A percentile compares a stretch with the other conserved stretches of the same genome.
Conservation (phyloP, 2,888 invertebrate species). For the Parnassius apollo region DNA sequence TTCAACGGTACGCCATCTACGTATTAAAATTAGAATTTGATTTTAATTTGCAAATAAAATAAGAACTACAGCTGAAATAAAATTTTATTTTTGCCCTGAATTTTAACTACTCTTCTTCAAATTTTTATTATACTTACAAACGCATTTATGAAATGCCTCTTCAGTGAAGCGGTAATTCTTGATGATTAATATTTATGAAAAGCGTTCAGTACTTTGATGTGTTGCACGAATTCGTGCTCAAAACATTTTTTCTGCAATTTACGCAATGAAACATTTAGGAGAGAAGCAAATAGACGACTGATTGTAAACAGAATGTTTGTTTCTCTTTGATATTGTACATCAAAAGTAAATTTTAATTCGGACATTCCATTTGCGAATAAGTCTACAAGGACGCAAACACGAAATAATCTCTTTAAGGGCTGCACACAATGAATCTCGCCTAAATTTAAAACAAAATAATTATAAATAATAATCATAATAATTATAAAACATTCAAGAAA, state of each 20-base stretch:
- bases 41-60: too few species aligned
- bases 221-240: not conserved
- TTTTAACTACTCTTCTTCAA: too few species aligned
- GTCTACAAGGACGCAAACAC: slow-evolving; percentile 23
- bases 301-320: slow-evolving; percentile 31
- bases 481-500: too few species aligned
- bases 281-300: slow-evolving; percentile 2
- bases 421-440: not conserved
- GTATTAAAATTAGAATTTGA: too few species aligned
- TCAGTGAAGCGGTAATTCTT: not conserved
- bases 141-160: not conserved
- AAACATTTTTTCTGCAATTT: not conserved
- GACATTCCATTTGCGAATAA: slow-evolving; percentile 34
- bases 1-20: too few species aligned
- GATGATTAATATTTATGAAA: slow-evolving; percentile 9
- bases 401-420: slow-evolving; percentile 23
- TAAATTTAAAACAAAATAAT: not conserved
- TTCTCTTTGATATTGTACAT: slow-evolving; percentile 32
- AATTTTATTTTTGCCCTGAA: too few species aligned
- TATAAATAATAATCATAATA: too few species aligned
- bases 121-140: too few species aligned
- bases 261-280: slow-evolving; percentile 9
- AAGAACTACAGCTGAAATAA: too few species aligned
- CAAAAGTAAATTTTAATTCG: slow-evolving; percentile 35
- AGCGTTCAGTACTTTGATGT: slow-evolving; percentile 2